Conservation (phyloP, 2,888 invertebrate genomes). For the Heliothis peltigera region DNA sequence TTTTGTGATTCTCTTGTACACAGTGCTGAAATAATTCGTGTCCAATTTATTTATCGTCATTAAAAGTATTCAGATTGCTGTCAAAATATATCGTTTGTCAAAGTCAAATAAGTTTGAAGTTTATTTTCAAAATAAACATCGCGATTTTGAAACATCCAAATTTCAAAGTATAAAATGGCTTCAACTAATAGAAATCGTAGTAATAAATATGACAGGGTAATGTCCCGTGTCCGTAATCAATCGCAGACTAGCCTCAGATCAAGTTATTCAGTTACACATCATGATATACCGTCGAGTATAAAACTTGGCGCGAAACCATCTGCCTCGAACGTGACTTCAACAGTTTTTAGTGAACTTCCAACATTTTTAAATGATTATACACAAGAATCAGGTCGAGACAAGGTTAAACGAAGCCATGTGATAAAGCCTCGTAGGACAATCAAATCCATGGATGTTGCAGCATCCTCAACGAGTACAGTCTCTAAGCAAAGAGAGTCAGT, state of each 20-base stretch:
- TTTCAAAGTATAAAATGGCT: constrained; percentile 66
- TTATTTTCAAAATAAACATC: constrained; percentile 49
- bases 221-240: constrained; percentile 78
- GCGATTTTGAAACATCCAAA: constrained; percentile 31
- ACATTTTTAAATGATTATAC: constrained; percentile 79
- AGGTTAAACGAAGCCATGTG: constrained; percentile 68
- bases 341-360: constrained; percentile 80
- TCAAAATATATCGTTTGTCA: too few species aligned
- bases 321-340: constrained; percentile 74
- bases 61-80: too few species aligned
- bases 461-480: constrained; percentile 69
- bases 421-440: constrained; percentile 82
- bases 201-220: constrained; percentile 79
- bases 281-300: constrained; percentile 72
- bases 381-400: constrained; percentile 65
- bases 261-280: constrained; percentile 76
- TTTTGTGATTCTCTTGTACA: too few species aligned
- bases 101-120: neutral
- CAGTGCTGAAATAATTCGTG: too few species aligned
- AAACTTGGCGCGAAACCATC: constrained; percentile 81
- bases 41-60: too few species aligned
- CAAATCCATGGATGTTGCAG: constrained; percentile 77
- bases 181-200: constrained; percentile 52
- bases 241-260: constrained; percentile 70
- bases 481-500: constrained; percentile 50